A percentile compares a stretch with the other conserved stretches of the same genome.
phyloP scores from a whole-genome alignment of 2,113 vertebrate species.

The Eudorcas thomsonii region DNA sequence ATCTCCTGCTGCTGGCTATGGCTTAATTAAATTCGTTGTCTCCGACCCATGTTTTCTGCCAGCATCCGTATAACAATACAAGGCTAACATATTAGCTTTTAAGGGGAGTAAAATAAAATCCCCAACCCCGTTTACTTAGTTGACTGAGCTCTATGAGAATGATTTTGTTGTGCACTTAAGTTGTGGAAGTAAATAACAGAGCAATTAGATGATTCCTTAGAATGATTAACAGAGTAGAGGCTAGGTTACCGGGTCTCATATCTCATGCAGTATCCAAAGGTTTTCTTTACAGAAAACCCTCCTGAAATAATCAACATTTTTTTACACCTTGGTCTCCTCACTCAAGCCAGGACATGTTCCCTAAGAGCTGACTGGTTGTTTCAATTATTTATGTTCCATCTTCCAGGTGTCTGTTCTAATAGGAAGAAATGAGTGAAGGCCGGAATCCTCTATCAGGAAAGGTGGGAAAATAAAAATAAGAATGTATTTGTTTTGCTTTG shows the following conservation, averaged over 20 bases:
- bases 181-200: not conserved
- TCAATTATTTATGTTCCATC: not conserved
- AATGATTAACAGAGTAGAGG: not conserved
- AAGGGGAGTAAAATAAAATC: not conserved
- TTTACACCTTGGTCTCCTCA: not conserved
- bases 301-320: not conserved
- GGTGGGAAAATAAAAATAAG: not conserved
- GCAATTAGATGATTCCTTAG: not conserved
- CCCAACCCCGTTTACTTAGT: not conserved
- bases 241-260: not conserved
- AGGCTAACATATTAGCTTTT: not conserved
- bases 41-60: not conserved
- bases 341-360: not conserved
- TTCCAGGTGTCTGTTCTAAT: not conserved
- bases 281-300: not conserved
- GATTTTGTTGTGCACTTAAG: not conserved
- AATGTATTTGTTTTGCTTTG: not conserved
- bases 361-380: not conserved
- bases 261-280: not conserved
- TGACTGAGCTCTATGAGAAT: not conserved
- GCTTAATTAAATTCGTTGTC: not conserved
- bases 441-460: not conserved
- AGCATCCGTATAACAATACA: not conserved
- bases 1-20: not conserved
- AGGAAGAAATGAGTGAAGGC: not conserved